A percentile compares a stretch with the other conserved stretches of the same genome.
phyloP scores from a whole-genome alignment of 2,888 invertebrate species.

The Heterodera filipjevi region DNA sequence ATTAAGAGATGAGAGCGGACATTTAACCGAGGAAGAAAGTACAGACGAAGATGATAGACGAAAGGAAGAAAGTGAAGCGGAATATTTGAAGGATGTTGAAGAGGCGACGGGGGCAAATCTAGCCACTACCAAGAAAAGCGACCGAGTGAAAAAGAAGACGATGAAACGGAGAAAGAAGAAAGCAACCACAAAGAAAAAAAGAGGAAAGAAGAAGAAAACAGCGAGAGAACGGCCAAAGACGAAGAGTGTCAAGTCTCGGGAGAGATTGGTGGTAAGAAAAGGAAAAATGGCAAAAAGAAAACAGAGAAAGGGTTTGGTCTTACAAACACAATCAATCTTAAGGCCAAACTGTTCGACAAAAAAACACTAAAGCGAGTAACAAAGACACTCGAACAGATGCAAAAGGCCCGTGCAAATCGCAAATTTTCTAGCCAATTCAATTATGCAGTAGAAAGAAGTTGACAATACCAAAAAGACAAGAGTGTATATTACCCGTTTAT shows the following conservation, averaged over 20 bases:
- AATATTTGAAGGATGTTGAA: constrained; percentile 47
- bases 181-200: constrained; percentile 26
- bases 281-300: constrained; percentile 5
- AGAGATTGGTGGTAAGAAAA: constrained; percentile 39
- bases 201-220: constrained; percentile 34
- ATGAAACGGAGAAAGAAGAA: constrained; percentile 7
- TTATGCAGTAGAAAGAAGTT: constrained; percentile 36
- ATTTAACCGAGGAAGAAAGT: not conserved
- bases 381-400: constrained; percentile 50
- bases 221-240: constrained; percentile 32
- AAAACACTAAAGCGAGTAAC: constrained; percentile 53
- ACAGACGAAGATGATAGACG: constrained; percentile 4
- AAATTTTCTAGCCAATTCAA: constrained; percentile 45
- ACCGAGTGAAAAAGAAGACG: not conserved
- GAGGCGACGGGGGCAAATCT: constrained; percentile 41
- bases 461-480: not conserved
- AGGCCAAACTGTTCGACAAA: constrained; percentile 59
- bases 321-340: constrained; percentile 4
- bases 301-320: not conserved
- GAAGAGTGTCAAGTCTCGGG: constrained; percentile 40
- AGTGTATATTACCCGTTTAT: not conserved
- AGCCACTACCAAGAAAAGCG: not conserved
- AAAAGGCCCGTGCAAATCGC: constrained; percentile 40
- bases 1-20: not conserved
- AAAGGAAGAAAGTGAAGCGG: constrained; percentile 35